Evolutionary conservation across 1,140 invertebrate genomes (phyloP), one percentile per base, ranked within the genome.

Genomic region (Drosophila arawakana): DNA sequence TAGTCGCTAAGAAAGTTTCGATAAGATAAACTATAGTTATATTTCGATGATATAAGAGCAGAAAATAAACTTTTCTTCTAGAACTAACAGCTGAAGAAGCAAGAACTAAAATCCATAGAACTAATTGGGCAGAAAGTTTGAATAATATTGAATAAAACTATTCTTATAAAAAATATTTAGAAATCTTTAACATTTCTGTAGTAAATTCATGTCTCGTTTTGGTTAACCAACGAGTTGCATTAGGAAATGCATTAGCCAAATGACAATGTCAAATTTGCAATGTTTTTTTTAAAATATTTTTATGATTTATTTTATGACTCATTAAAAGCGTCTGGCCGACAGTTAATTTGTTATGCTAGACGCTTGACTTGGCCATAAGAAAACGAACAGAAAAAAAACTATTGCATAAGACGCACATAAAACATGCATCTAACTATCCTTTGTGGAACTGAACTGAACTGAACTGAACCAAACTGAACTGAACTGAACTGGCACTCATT

Each of bases 331-430:
- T 73, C 61, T 65, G 54, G 37, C 59, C 37, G 52, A 35, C 52
- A 54, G 52, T 37, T 52, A 54, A 54, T 15, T 54, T 54, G 13
- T 18, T 3, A 43, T 11, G 41, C 41, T 43, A 13, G n/a, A 43
- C 41, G 41, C 11, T 43, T 13, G 41, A 43, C 41, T 13, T 13
- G 41, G 13, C 3, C 41, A 13, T 43, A 43, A n/a, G 13, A 2
- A 52, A 30, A 13, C n/a, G 21, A 70, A 34, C 30, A 49, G 37
- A 30, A 25, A 41, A 41, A 37, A 74, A 80, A 75, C 21, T 73
- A 65, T 83, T 84, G 81, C 81, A 77, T 67, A 84, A 83, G 73
- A 80, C 62, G 72, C 77, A 61, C 62, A 70, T 84, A 80, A 83
- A 84, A 59, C 61, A 73, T 84, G 71, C 69, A 74, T 63, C 68